These are phyloP conservation scores for honey bee (Apis mellifera) DNA, from an alignment of 1,140 invertebrate species.

Conservation along the genomic window Amel_HAv3.1 CM009934.2:11472501-11473000, in stretches of 20 bases:
- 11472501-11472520: neutral
- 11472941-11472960: constrained; percentile 62
- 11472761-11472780: constrained; percentile 83
- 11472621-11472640: constrained; percentile 39
- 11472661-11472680: constrained; percentile 43
- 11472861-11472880: constrained; percentile 75
- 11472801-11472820: constrained; percentile 64
- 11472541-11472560: neutral
- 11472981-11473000: constrained; percentile 26
- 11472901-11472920: constrained; percentile 78
- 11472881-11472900: constrained; percentile 50
- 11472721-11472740: constrained; percentile 80
- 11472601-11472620: constrained; percentile 11
- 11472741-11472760: constrained; percentile 74
- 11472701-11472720: constrained; percentile 75
- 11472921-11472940: constrained; percentile 51
- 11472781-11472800: constrained; percentile 32
- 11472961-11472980: constrained; percentile 58
- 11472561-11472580: neutral
- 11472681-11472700: constrained; percentile 47
- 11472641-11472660: constrained; percentile 1
- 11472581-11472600: neutral
- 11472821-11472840: constrained; percentile 77
- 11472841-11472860: constrained; percentile 80
- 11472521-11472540: too few species aligned